A percentile compares a stretch with the other conserved stretches of the same genome.
These are phyloP conservation scores for Melanotaenia nigrans DNA, from an alignment of 2,797 vertebrate genomes.

Conservation along the genomic window DNA sequence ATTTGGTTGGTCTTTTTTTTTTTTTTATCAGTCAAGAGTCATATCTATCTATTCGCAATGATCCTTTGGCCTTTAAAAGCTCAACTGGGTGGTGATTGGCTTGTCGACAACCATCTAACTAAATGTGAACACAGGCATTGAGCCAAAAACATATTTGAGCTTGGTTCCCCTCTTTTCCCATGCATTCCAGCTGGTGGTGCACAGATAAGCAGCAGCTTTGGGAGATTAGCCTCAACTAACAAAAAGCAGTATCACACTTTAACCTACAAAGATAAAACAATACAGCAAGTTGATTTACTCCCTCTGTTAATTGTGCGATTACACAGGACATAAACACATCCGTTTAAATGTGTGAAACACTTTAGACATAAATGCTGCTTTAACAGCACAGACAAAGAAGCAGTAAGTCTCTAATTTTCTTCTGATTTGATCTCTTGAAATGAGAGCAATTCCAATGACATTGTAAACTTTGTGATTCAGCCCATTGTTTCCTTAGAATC, in stretches of 20 bases:
- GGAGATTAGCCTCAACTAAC: conserved; percentile 56
- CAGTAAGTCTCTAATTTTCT: conserved; percentile 3
- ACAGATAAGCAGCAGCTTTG: conserved; percentile 68
- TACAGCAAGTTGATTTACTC: conserved; percentile 26
- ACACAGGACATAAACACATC: conserved; percentile 32
- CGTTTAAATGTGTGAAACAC: conserved; percentile 23
- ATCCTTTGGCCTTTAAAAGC: conserved; percentile 19
- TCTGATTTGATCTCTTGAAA: conserved; percentile 14
- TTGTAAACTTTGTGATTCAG: conserved; percentile 29
- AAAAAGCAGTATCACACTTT: conserved; percentile 44
- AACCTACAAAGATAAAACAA: conserved; percentile 53
- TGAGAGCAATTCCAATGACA: conserved; percentile 12
- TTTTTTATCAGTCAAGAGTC: conserved; percentile 1
- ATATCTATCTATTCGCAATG: conserved; percentile 19
- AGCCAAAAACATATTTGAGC: conserved; percentile 61
- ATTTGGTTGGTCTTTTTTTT: not conserved
- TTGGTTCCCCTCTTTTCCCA: conserved; percentile 61
- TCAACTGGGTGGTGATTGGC: conserved; percentile 40
- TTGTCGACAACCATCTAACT: conserved; percentile 50
- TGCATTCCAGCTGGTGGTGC: conserved; percentile 72
- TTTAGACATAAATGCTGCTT: conserved; percentile 15
- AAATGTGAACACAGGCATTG: conserved; percentile 45
- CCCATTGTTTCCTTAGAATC: not conserved
- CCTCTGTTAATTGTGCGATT: conserved; percentile 35
- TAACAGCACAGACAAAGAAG: conserved; percentile 6